Evolutionary conservation across 2,888 invertebrate species (phyloP), one percentile per base, ranked within the genome.

Genomic region (Aplocera efformata): DNA sequence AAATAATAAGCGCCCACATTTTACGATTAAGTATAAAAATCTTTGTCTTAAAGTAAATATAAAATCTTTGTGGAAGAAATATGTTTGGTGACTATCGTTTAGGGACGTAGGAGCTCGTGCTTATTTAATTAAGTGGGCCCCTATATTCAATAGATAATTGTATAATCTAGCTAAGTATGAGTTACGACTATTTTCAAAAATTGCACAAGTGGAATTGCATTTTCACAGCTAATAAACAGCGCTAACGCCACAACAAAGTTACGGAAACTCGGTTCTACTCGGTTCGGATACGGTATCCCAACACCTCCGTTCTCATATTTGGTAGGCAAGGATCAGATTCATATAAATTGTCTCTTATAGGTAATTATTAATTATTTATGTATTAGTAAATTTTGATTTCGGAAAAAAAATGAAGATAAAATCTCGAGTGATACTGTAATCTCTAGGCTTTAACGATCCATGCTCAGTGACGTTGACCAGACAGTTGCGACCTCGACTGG

Each of bases 351-450:
- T 73, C 77, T 77, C 83, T 79, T 80, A 81, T 44, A 55, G 46
- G 52, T 55, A 43, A 55, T 67, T 65, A 67, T 75, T 74, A 75
- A 79, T 74, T 63, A 67, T 74, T 76, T 67, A 73, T 75, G 78
- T 75, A 81, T 82, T 84, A 84, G 79, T 82, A 76, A 78, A 76
- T 72, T 61, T 77, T 81, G 75, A 79, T 80, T 71, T 81, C 71
- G 69, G 76, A 79, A 77, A 73, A 17, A 3, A 51, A 81, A 78
- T 64, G 53, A 80, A 76, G 68, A 63, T 75, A 75, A 79, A 81
- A 81, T 82, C 68, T 81, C 81, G 88, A 86, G 88, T 88, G 88
- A 88, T 88, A 88, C 88, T 86, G 88, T 86, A 85, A 85, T 84
- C 78, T 81, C 80, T 77, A 69, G 70, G 69, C 66, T 70, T 66